These are phyloP conservation scores for Bostrychus sinensis DNA, from an alignment of 2,113 vertebrate species.

Conservation along the genomic window DNA sequence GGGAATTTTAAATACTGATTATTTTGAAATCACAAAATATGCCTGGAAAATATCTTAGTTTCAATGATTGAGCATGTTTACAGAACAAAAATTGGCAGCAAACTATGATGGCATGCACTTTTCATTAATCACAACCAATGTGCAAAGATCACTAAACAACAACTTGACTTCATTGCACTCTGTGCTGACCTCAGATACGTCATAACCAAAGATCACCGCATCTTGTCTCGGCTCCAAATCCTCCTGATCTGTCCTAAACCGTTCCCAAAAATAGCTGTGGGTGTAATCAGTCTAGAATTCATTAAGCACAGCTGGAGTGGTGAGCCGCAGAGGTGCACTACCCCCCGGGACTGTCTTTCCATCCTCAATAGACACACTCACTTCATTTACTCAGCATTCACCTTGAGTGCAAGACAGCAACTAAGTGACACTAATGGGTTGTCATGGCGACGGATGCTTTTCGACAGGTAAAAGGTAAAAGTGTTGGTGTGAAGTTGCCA, in stretches of 20 bases:
- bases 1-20: neutral
- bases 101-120: neutral
- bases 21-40: too few relatives aligned
- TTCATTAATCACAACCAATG: neutral
- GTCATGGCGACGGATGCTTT: constrained; percentile 32
- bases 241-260: constrained; percentile 62
- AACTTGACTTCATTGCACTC: neutral
- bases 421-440: constrained; percentile 21
- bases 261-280: constrained; percentile 56
- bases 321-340: constrained; percentile 37
- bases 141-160: neutral
- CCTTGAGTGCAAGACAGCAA: constrained; percentile 19
- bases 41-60: neutral
- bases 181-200: neutral
- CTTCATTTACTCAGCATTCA: constrained; percentile 27
- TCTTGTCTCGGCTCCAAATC: constrained; percentile 29
- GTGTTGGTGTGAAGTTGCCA: constrained; percentile 6
- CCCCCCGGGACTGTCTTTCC: constrained; percentile 19
- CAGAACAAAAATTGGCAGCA: neutral
- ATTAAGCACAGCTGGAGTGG: constrained; percentile 66
- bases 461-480: neutral
- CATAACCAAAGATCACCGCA: neutral
- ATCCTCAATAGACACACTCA: constrained; percentile 26
- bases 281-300: constrained; percentile 67
- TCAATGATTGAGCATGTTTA: neutral